These are phyloP conservation scores for Austrofundulus limnaeus DNA, from an alignment of 2,113 vertebrate species.

Conservation along the genomic window DNA sequence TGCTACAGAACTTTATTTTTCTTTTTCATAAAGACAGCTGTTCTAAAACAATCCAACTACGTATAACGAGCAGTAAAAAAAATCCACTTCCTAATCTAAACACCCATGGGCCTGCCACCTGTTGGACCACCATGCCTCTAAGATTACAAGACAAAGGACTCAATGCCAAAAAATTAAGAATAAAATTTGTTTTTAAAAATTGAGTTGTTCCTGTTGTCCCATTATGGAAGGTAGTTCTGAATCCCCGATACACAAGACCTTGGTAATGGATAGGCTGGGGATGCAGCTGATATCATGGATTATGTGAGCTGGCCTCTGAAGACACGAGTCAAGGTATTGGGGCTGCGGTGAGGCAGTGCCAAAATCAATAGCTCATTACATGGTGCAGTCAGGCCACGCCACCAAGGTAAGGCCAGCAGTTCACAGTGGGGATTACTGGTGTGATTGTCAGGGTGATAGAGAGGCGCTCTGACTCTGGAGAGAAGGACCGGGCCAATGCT, in stretches of 20 bases:
- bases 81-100: slow-evolving; percentile 18
- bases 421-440: slow-evolving; percentile 60
- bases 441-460: slow-evolving; percentile 67
- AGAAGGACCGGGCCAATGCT: slow-evolving; percentile 15
- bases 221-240: slow-evolving; percentile 25
- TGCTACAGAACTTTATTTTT: too few species aligned
- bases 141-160: slow-evolving; percentile 29
- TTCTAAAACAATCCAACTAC: background rate
- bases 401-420: slow-evolving; percentile 38
- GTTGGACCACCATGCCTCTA: slow-evolving; percentile 44
- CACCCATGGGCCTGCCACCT: slow-evolving; percentile 8
- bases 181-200: slow-evolving; percentile 25
- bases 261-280: slow-evolving; percentile 65
- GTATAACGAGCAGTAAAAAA: background rate
- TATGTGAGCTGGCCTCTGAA: slow-evolving; percentile 68
- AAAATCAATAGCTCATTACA: slow-evolving; percentile 81
- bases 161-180: slow-evolving; percentile 42
- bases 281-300: slow-evolving; percentile 60
- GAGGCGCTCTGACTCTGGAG: slow-evolving; percentile 26
- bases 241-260: slow-evolving; percentile 33
- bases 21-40: too few species aligned
- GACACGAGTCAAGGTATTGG: slow-evolving; percentile 61
- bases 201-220: slow-evolving; percentile 27
- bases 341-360: slow-evolving; percentile 49
- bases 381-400: slow-evolving; percentile 49